Evolutionary conservation across 2,797 vertebrate genomes (phyloP), one percentile per base, ranked within the genome.

Genomic region (Eutrigla gurnardus): DNA sequence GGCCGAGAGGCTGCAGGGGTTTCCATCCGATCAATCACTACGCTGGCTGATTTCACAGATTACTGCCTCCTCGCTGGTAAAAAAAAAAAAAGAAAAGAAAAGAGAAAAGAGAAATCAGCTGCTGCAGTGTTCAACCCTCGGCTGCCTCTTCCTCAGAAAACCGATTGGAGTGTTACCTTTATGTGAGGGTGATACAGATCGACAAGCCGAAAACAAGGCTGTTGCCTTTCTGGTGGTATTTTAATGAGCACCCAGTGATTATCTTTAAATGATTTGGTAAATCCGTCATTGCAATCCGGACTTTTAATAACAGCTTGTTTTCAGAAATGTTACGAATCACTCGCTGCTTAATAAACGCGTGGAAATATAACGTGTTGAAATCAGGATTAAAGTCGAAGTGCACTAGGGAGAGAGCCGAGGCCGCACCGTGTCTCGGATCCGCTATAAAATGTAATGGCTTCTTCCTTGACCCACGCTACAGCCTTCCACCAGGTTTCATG

Each of bases 261-360:
- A 85, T 61, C 67, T 83, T 49, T 75, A 65, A 82, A 67, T 65
- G 50, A 78, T 77, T 75, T 57, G 62, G 84, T 83, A 83, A 83
- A 88, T 78, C 59, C 37, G 60, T 77, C 67, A 70, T 65, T 49
- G 52, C 43, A 42, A 57, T 45, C 43, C 59, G 64, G 50, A 59
- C 65, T 59, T 45, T 70, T 70, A 78, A 71, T 72, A 70, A 68
- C 33, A 52, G 59, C 53, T 63, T 79, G 47, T 77, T 83, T 79
- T 61, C 65, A 78, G 75, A 36, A 42, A 46, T 75, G 63, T 70
- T 42, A 6, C 59, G 65, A 84, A 73, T 77, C 18, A 67, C 46
- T 75, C 3, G 6, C 71, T 59, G 53, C 54, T 47, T 49, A 1
- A 25, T 25, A 25, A 25, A 25, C 25, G 2, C 25, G 25, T 25